Percentiles rank a stretch among this genome's conserved stretches.
Conservation (phyloP, 30 jellyfish, hydroid and myxozoan species). For the Nemopilema nomurai region DNA sequence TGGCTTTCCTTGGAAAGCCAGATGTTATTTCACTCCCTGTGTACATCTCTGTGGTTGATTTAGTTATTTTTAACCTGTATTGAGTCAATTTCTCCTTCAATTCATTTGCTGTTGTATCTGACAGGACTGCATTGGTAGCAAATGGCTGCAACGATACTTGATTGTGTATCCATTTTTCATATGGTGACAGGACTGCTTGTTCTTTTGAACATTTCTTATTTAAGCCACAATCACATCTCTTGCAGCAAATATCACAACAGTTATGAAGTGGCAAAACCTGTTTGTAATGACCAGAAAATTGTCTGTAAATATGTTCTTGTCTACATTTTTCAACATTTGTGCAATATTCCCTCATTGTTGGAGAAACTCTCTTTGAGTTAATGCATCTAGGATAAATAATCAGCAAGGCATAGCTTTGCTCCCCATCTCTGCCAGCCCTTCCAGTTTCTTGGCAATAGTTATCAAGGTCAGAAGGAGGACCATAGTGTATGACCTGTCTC, state of each 20-base stretch:
- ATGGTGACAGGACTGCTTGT: not conserved
- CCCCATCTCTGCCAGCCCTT: slow-evolving; percentile 38
- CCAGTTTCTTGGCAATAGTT: slow-evolving; percentile 37
- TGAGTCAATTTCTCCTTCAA: not conserved
- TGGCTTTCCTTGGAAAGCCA: not conserved
- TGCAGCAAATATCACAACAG: slow-evolving; percentile 28
- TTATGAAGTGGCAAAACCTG: slow-evolving; percentile 2
- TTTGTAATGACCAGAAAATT: not conserved
- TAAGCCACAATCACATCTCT: slow-evolving; percentile 10
- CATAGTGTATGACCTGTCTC: slow-evolving; percentile 22
- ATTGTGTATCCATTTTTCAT: not conserved
- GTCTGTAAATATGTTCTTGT: not conserved
- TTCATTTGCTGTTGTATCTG: not conserved
- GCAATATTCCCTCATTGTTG: slow-evolving; percentile 4
- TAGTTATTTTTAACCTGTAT: not conserved
- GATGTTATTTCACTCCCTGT: not conserved
- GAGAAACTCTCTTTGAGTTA: not conserved
- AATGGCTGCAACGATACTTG: not conserved
- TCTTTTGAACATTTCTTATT: not conserved
- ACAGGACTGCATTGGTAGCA: not conserved
- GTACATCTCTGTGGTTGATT: not conserved
- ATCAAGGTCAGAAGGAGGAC: slow-evolving; percentile 27
- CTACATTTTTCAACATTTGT: slow-evolving; percentile 19
- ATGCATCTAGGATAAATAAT: slow-evolving; percentile 8
- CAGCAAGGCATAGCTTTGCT: slow-evolving; percentile 28